Base-by-base conservation (phyloP, 2,113 vertebrate genomes). In the Melanocharis versteri region DNA sequence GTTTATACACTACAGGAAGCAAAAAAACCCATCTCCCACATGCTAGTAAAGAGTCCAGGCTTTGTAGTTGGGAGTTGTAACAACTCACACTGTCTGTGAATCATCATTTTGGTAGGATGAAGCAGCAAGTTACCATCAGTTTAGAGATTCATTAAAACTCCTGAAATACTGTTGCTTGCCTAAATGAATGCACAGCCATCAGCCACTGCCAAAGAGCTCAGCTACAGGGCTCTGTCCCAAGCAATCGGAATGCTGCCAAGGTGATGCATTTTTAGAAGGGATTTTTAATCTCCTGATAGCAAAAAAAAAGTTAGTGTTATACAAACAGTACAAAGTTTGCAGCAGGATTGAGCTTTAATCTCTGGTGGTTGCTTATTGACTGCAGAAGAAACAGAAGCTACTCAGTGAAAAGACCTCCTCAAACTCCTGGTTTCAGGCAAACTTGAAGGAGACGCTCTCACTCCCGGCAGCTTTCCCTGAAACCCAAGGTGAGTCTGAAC, bases 301-400 rank as follows among this genome's bases (percentile, higher is more conserved):
- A 81, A 78, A 91, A 30, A 30, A 69, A 80, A 79, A 81, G 73
- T 70, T 45, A 87, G 56, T 62, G 56, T 60, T 94, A 47, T 3
- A 61, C 65, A 90, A 95, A 92, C 84, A 96, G 96, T 92, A 77
- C 97, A 96, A 97, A 97, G 96, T 96, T 90, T 91, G 75, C 70
- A 47, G 44, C 33, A 60, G 83, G 83, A 75, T 50, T 97, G 87
- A 97, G 57, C 88, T 96, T 97, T 97, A 96, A 94, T 79, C 96
- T 71, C 71, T 93, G 51, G 40, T 69, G 40, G 85, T 93, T 94
- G 70, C 44, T 91, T 85, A 95, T 95, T 96, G 56, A 95, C 84
- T 71, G 27, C 28, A 53, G 37, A 86, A 82, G 83, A 83, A 51
- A 6, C 54, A 89, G 70, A 42, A 54, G 8, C 18, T 86, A 15